These are phyloP conservation scores for Pollimyrus isidori DNA, from an alignment of 2,113 vertebrate genomes.

Conservation along the genomic window DNA sequence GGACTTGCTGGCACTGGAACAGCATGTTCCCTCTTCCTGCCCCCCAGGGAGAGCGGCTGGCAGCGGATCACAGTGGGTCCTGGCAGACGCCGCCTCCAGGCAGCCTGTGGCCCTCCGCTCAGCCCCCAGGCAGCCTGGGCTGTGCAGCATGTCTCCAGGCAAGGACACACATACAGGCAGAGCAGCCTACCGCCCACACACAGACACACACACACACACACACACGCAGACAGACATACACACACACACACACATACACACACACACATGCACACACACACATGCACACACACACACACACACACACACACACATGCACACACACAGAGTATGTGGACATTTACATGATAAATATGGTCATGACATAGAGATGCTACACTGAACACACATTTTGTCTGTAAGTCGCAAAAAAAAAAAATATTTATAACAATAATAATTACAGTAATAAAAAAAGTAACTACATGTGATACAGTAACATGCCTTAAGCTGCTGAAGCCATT, in stretches of 20 bases:
- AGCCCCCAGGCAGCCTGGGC: conserved; percentile 21
- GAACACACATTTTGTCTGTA: too few species aligned
- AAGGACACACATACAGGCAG: not conserved
- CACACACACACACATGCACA: not conserved
- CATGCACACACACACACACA: too few species aligned
- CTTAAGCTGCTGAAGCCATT: not conserved
- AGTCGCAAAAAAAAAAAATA: not conserved
- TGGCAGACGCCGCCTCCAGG: conserved; percentile 53
- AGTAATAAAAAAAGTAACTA: not conserved
- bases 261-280: too few species aligned
- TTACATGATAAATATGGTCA: not conserved
- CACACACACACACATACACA: too few species aligned
- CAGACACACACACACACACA: not conserved
- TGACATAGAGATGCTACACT: not conserved
- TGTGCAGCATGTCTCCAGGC: not conserved
- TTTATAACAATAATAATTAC: not conserved
- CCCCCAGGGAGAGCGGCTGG: conserved; percentile 62
- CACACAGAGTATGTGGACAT: not conserved
- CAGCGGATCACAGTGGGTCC: conserved; percentile 55
- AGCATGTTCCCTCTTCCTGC: conserved; percentile 58
- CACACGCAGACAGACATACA: not conserved
- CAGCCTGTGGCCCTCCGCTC: conserved; percentile 40
- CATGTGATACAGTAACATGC: not conserved
- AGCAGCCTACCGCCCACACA: not conserved
- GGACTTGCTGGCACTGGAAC: conserved; percentile 54